Evolutionary conservation across 2,113 vertebrate genomes (phyloP).

Genomic region (Marmota flaviventris): DNA sequence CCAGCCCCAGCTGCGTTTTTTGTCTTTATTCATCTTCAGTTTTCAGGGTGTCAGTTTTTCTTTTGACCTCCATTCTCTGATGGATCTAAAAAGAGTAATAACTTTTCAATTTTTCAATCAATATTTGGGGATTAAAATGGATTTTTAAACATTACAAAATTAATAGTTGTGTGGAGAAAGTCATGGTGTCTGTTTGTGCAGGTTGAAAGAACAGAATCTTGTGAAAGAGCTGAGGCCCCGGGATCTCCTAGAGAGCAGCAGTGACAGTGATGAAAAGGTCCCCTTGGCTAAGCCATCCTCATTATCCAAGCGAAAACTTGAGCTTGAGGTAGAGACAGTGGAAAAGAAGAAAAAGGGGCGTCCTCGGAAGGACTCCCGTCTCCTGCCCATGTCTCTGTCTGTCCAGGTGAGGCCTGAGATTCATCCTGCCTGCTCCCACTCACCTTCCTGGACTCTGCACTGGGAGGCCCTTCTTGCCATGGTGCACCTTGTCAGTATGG

Average conservation of each 20-base stretch:
- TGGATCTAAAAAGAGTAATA: background rate
- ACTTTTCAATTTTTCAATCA: background rate
- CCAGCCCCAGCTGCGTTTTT: background rate
- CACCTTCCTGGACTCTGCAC: background rate
- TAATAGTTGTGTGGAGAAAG: background rate
- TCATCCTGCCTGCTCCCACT: background rate
- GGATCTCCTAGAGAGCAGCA: conserved; percentile 95
- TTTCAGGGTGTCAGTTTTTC: background rate
- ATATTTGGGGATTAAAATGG: background rate
- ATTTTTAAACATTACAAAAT: background rate
- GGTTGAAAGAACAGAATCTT: conserved; percentile 92
- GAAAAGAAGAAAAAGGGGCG: conserved; percentile 98
- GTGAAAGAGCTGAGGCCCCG: conserved; percentile 91
- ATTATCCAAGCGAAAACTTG: conserved; percentile 93
- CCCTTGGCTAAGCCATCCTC: conserved; percentile 90
- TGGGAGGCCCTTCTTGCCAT: background rate
- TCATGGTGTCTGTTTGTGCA: conserved; percentile 64
- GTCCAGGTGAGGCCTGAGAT: conserved; percentile 89
- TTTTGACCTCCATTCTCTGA: background rate
- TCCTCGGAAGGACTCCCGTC: conserved; percentile 95
- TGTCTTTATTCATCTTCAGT: background rate
- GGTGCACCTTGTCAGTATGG: background rate
- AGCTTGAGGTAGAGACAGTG: conserved; percentile 93
- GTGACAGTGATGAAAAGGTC: conserved; percentile 97
- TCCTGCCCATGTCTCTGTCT: conserved; percentile 90